A percentile compares a stretch with the other conserved stretches of the same genome.
phyloP scores from a whole-genome alignment of 2,113 vertebrate species.

The Crotalus viridis region DNA sequence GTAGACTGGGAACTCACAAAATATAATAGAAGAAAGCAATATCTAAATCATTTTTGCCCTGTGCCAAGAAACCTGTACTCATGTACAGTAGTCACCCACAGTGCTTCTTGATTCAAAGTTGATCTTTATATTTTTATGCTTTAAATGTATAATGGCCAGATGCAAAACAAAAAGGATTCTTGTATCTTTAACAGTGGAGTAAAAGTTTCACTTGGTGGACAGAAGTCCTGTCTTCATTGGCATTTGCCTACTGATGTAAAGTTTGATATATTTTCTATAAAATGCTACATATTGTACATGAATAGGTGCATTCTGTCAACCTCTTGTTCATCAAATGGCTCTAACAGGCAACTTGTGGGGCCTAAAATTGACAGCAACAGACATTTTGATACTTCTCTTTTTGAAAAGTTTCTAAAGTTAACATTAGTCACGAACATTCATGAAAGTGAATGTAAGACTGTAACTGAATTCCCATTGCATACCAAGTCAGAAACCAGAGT shows the following conservation, averaged over 20 bases:
- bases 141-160: neutral
- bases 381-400: neutral
- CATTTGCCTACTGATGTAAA: neutral
- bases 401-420: neutral
- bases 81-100: neutral
- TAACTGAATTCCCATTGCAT: neutral
- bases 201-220: neutral
- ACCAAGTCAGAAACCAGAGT: neutral
- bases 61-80: neutral
- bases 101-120: neutral
- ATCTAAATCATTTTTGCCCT: neutral
- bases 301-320: neutral
- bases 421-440: neutral
- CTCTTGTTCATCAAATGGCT: neutral
- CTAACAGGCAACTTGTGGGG: neutral
- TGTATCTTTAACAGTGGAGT: neutral
- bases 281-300: neutral
- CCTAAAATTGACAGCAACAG: neutral
- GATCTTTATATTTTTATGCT: neutral
- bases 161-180: neutral
- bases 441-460: neutral
- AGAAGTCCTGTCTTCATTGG: neutral
- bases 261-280: neutral
- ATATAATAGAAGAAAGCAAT: neutral
- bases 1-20: neutral